Percentiles rank a stretch among this genome's conserved stretches.
Evolutionary conservation across 2,113 vertebrate species (phyloP).

Genomic region (Cyanistes caeruleus): DNA sequence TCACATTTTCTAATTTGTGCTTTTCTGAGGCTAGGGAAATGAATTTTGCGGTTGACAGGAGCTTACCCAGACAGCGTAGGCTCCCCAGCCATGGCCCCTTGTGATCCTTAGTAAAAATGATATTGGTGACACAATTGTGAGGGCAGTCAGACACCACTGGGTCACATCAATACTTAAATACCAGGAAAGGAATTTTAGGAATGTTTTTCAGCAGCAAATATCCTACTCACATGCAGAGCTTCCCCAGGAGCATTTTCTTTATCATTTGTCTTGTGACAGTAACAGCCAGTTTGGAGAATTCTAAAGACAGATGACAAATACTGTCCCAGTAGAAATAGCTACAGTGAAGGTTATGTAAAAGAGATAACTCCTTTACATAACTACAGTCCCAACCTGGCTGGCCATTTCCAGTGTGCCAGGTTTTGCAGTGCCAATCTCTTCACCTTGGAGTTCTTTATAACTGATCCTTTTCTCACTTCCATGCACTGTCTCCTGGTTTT

Average conservation of each 20-base stretch:
- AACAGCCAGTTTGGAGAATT: not conserved
- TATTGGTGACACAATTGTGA: not conserved
- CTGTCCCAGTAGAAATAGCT: not conserved
- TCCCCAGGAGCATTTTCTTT: not conserved
- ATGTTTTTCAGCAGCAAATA: not conserved
- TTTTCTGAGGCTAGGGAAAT: not conserved
- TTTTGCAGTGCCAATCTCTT: not conserved
- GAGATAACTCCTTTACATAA: not conserved
- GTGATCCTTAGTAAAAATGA: not conserved
- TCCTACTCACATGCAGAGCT: not conserved
- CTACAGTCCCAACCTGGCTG: not conserved
- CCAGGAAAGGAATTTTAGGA: not conserved
- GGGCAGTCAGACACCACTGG: rapidly evolving
- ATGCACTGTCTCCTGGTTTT: not conserved
- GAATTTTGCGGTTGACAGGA: not conserved
- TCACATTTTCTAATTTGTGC: not conserved
- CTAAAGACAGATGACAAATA: not conserved
- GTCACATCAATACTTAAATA: not conserved
- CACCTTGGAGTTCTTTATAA: not conserved
- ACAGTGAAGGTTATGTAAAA: not conserved
- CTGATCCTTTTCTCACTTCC: not conserved
- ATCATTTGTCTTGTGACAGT: not conserved
- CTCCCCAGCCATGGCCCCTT: not conserved
- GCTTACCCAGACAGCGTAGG: not conserved
- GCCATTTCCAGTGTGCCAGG: not conserved